These are phyloP conservation scores for Coilia nasus DNA, from an alignment of 2,797 vertebrate species.

Conservation along the genomic window DNA sequence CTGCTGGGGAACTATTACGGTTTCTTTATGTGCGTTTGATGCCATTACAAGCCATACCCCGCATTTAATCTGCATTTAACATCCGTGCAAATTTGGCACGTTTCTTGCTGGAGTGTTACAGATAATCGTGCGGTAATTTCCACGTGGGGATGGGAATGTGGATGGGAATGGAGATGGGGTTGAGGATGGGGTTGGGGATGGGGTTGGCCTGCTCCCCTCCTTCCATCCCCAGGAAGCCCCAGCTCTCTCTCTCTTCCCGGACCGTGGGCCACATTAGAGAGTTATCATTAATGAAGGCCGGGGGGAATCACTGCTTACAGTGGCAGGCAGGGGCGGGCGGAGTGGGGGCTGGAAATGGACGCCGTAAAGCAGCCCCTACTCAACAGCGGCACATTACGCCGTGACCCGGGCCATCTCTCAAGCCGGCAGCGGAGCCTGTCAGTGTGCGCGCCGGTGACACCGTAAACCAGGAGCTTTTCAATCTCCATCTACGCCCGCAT, in stretches of 20 bases:
- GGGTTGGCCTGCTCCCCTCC: too few relatives aligned
- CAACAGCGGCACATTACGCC: conserved; percentile 72
- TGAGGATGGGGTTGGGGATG: conserved; percentile 59
- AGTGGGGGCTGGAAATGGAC: conserved; percentile 67
- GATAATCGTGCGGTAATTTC: conserved; percentile 74
- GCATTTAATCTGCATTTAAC: conserved; percentile 22
- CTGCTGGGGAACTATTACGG: neutral
- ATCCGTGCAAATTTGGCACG: neutral
- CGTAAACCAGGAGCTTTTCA: conserved; percentile 73
- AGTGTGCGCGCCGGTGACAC: conserved; percentile 67
- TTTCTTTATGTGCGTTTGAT: conserved; percentile 41
- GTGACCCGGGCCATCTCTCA: conserved; percentile 73
- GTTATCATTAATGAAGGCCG: conserved; percentile 71
- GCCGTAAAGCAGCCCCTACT: conserved; percentile 72
- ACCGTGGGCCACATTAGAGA: conserved; percentile 69
- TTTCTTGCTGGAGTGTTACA: conserved; percentile 67
- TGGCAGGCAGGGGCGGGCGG: conserved; percentile 35
- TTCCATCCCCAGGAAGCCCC: conserved; percentile 37
- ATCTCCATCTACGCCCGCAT: conserved; percentile 73
- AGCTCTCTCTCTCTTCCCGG: conserved; percentile 60
- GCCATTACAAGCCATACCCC: conserved; percentile 26
- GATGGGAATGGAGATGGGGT: too few relatives aligned
- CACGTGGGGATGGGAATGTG: conserved; percentile 64
- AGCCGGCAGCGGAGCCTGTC: conserved; percentile 67
- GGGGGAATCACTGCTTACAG: conserved; percentile 67